Conservation (phyloP, 2,113 vertebrate species). For the Cettia cetti region DNA sequence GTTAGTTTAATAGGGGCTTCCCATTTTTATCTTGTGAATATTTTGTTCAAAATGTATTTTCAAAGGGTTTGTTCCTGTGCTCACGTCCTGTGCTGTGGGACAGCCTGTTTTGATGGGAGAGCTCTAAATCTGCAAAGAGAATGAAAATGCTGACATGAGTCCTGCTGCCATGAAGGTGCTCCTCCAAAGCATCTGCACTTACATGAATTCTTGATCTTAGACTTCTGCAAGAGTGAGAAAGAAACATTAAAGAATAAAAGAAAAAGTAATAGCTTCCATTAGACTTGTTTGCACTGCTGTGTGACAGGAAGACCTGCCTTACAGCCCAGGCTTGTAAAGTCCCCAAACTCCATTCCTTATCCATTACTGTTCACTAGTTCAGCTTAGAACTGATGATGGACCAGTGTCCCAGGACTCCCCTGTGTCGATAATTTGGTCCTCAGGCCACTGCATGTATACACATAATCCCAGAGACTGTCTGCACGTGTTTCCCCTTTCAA, state of each 20-base stretch:
- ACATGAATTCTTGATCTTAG: background rate
- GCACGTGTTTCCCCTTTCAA: accelerated
- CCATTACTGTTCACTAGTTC: background rate
- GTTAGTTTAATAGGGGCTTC: background rate
- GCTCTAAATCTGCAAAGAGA: background rate
- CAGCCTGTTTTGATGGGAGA: background rate
- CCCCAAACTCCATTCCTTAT: background rate
- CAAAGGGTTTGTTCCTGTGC: background rate
- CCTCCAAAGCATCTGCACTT: background rate
- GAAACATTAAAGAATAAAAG: background rate
- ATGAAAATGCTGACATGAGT: background rate
- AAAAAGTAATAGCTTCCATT: background rate
- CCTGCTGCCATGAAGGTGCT: background rate
- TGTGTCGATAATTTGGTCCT: background rate
- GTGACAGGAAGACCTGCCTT: background rate
- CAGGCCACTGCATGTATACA: background rate
- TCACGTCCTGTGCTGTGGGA: background rate
- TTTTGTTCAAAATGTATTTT: background rate
- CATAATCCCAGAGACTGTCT: background rate
- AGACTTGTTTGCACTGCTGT: background rate
- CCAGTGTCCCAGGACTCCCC: background rate
- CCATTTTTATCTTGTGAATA: background rate
- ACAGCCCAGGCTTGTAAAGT: background rate
- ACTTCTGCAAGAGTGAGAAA: background rate
- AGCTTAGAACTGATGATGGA: background rate